Conservation (phyloP, 2,888 invertebrate species). For the Diadegma fenestrale region DNA sequence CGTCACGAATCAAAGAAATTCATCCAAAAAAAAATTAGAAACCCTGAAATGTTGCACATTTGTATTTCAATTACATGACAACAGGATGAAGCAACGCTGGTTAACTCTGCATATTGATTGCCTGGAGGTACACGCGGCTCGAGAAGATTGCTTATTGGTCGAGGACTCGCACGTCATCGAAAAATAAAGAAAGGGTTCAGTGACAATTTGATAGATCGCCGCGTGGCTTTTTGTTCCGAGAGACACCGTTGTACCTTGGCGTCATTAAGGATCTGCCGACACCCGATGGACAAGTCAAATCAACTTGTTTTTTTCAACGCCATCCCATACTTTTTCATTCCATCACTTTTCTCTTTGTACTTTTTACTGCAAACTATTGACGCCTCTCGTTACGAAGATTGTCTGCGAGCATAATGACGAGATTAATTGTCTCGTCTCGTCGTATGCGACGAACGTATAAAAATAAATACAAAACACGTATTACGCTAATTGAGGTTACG, state of each 20-base stretch:
- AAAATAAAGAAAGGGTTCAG: slow-evolving; percentile 75
- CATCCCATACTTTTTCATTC: slow-evolving; percentile 48
- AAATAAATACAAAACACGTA: slow-evolving; percentile 32
- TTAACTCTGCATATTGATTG: slow-evolving; percentile 54
- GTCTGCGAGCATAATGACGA: slow-evolving; percentile 65
- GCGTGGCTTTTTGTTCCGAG: slow-evolving; percentile 71
- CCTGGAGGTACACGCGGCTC: slow-evolving; percentile 42
- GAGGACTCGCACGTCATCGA: slow-evolving; percentile 67
- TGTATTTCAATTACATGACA: not conserved
- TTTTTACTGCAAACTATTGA: slow-evolving; percentile 31
- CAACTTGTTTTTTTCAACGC: slow-evolving; percentile 59
- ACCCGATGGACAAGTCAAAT: slow-evolving; percentile 64
- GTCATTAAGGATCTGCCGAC: slow-evolving; percentile 65
- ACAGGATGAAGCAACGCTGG: slow-evolving; percentile 12
- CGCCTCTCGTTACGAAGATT: slow-evolving; percentile 43
- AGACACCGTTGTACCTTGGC: slow-evolving; percentile 46
- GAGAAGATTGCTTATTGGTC: slow-evolving; percentile 78
- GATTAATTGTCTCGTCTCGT: slow-evolving; percentile 71
- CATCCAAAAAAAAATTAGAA: not conserved
- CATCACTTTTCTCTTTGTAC: slow-evolving; percentile 27
- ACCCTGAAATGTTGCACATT: not conserved
- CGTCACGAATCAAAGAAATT: too few species aligned
- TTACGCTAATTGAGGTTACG: slow-evolving; percentile 14
- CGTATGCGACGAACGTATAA: slow-evolving; percentile 57
- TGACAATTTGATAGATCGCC: slow-evolving; percentile 83